phyloP scores from a whole-genome alignment of 2,113 vertebrate species.

The Geothlypis trichas region DNA sequence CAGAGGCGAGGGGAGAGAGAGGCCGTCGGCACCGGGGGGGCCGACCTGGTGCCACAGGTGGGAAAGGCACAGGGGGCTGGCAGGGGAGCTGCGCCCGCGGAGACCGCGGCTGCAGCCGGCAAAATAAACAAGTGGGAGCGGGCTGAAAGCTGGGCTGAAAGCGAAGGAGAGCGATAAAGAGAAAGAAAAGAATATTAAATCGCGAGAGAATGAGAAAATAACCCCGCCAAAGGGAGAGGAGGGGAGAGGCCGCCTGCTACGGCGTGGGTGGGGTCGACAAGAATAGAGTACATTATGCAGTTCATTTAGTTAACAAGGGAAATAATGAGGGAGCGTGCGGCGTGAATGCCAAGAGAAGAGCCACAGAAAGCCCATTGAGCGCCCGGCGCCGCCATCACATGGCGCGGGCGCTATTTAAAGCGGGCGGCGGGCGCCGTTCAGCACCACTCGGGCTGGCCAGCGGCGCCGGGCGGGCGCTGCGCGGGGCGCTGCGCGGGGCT shows the following conservation, averaged over 20 bases:
- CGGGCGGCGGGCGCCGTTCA: conserved; percentile 82
- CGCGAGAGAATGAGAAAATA: conserved; percentile 85
- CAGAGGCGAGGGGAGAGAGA: neutral
- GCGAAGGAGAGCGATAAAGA: conserved; percentile 66
- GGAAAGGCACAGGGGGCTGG: neutral
- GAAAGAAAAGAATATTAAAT: conserved; percentile 87
- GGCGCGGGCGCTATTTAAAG: conserved; percentile 91
- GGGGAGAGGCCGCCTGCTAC: conserved; percentile 85
- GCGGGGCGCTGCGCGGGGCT: conserved; percentile 7
- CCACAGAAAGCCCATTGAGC: conserved; percentile 98
- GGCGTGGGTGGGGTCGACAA: conserved; percentile 98
- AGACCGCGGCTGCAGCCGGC: conserved; percentile 5
- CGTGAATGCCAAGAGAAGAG: conserved; percentile 97
- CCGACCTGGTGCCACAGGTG: conserved; percentile 55
- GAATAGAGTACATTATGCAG: conserved; percentile 99
- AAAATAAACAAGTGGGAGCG: conserved; percentile 65
- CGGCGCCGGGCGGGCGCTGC: conserved; percentile 67
- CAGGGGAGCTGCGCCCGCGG: neutral
- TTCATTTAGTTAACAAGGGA: conserved; percentile 99
- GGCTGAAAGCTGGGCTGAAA: conserved; percentile 64
- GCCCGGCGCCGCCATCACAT: conserved; percentile 93
- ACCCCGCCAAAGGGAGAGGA: conserved; percentile 74
- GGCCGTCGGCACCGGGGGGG: neutral
- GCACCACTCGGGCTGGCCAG: conserved; percentile 94
- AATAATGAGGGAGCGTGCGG: conserved; percentile 99